Conservation (phyloP, 2,113 vertebrate genomes). For the Pycnonotus jocosus region DNA sequence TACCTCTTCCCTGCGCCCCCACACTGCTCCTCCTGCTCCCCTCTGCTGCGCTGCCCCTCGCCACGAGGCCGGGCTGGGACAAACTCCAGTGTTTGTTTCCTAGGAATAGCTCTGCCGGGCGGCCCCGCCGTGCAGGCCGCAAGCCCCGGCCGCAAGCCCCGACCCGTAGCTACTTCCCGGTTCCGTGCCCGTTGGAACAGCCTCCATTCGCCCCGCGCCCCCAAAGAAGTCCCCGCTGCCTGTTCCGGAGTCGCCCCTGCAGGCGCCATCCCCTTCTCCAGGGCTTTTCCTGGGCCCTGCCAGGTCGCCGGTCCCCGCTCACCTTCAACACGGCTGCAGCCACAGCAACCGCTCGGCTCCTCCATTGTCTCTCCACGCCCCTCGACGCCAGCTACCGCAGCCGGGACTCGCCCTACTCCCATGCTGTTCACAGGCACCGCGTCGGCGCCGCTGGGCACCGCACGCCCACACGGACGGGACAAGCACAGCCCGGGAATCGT, state of each 20-base stretch:
- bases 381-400: too few species aligned
- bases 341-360: background rate
- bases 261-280: too few species aligned
- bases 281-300: background rate
- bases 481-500: accelerated
- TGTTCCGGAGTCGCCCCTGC: too few species aligned
- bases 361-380: too few species aligned
- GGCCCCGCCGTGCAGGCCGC: background rate
- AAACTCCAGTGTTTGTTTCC: accelerated
- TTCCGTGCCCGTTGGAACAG: background rate
- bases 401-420: too few species aligned
- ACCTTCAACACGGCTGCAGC: background rate
- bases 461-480: background rate
- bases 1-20: too few species aligned
- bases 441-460: background rate
- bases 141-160: background rate
- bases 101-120: background rate
- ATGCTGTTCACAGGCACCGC: background rate
- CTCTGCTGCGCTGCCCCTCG: background rate
- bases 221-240: background rate
- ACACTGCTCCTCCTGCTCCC: too few species aligned
- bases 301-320: background rate
- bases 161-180: background rate
- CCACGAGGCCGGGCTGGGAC: background rate
- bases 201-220: too few species aligned